A percentile compares a stretch with the other conserved stretches of the same genome.
These are phyloP conservation scores for Anabas testudineus DNA, from an alignment of 2,797 vertebrate genomes.

Conservation along the genomic window DNA sequence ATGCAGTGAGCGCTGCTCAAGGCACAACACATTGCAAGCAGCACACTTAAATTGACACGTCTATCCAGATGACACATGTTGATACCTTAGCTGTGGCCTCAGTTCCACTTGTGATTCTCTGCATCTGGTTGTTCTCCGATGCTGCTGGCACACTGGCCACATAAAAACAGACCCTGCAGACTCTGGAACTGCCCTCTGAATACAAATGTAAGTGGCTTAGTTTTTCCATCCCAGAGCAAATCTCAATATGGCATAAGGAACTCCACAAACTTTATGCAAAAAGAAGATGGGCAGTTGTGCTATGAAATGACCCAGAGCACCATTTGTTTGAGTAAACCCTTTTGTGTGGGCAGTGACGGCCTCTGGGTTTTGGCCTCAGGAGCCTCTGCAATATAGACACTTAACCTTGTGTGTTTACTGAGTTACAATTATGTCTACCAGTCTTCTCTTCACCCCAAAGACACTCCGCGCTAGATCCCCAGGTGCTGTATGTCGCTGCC, in stretches of 20 bases:
- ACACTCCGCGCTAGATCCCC: too few species aligned
- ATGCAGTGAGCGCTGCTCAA: conserved; percentile 76
- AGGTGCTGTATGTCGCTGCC: too few species aligned
- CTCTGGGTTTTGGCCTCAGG: conserved; percentile 45
- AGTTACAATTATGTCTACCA: conserved; percentile 15
- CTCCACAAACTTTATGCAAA: conserved; percentile 32
- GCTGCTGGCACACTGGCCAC: conserved; percentile 65
- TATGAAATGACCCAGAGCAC: conserved; percentile 30
- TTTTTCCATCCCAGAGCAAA: conserved; percentile 40
- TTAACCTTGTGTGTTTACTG: conserved; percentile 31
- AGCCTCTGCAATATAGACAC: too few species aligned
- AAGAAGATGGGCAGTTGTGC: conserved; percentile 23
- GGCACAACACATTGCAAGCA: conserved; percentile 68
- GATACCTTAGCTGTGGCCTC: conserved; percentile 67
- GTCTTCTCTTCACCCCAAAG: conserved; percentile 3
- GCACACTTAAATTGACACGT: conserved; percentile 79
- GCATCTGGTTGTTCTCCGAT: conserved; percentile 62
- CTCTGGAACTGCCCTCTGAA: conserved; percentile 46
- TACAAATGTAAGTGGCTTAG: conserved; percentile 57
- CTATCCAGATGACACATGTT: conserved; percentile 79
- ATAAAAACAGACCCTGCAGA: conserved; percentile 66
- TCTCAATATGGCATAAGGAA: conserved; percentile 46
- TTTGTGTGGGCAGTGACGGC: conserved; percentile 19
- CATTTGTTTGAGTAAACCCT: conserved; percentile 21
- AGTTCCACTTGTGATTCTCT: conserved; percentile 63